Evolutionary conservation across 2,113 vertebrate genomes (phyloP).

Genomic region (Forbesichthys papilliferus): DNA sequence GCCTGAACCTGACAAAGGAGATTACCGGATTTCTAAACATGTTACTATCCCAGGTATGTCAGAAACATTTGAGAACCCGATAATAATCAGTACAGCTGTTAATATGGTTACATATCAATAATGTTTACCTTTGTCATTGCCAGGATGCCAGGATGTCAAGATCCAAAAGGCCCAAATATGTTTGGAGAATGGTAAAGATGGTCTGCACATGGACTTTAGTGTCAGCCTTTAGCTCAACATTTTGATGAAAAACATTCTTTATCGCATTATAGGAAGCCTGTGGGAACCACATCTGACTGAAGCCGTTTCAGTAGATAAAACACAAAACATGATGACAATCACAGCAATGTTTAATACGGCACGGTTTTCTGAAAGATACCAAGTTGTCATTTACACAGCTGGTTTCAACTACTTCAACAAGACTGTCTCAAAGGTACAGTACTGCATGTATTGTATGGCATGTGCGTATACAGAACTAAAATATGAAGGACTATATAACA

Average conservation of each 20-base stretch:
- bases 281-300: conserved; percentile 59
- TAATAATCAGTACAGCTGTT: background rate
- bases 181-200: conserved; percentile 62
- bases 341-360: conserved; percentile 56
- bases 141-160: conserved; percentile 59
- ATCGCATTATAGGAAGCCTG: conserved; percentile 60
- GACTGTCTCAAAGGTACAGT: conserved; percentile 59
- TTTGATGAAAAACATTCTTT: background rate
- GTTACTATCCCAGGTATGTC: conserved; percentile 63
- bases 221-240: background rate
- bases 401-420: conserved; percentile 16
- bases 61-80: background rate
- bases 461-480: background rate
- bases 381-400: conserved; percentile 53
- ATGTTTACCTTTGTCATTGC: background rate
- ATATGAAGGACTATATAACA: too few relatives aligned
- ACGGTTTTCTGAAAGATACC: conserved; percentile 63
- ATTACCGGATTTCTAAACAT: background rate
- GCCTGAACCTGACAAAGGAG: conserved; percentile 44
- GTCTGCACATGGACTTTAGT: background rate
- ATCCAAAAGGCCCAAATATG: conserved; percentile 48
- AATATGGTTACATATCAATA: background rate
- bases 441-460: background rate
- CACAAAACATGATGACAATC: conserved; percentile 19
- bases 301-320: conserved; percentile 1